phyloP scores from a whole-genome alignment of 2,797 vertebrate genomes.

The Florisuga fusca region DNA sequence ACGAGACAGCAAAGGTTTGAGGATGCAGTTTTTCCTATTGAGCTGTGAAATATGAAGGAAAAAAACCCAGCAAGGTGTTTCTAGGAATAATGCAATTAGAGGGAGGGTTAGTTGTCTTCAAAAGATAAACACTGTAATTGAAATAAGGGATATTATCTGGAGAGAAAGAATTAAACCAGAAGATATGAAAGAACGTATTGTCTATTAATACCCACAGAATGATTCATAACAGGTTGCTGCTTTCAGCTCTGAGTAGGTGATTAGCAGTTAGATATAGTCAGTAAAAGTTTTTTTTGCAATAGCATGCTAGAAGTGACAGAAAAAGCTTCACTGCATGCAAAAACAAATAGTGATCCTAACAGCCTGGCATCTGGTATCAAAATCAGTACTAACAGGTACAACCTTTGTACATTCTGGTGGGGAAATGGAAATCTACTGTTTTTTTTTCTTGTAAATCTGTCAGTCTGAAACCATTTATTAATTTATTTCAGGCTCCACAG shows the following conservation, averaged over 20 bases:
- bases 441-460: neutral
- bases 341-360: neutral
- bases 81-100: slow-evolving; percentile 20
- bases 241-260: slow-evolving; percentile 38
- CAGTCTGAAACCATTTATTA: neutral
- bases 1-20: neutral
- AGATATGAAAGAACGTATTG: slow-evolving; percentile 42
- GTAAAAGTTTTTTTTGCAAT: neutral
- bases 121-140: slow-evolving; percentile 42
- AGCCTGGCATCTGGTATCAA: neutral
- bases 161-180: slow-evolving; percentile 19
- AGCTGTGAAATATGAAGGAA: neutral
- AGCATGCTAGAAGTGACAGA: neutral
- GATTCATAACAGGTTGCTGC: neutral
- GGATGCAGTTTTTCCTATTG: neutral
- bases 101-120: slow-evolving; percentile 18
- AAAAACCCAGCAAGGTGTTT: neutral
- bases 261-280: slow-evolving; percentile 24
- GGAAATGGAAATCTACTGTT: neutral
- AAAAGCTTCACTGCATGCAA: neutral
- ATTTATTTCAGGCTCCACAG: neutral
- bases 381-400: neutral
- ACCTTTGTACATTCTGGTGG: neutral
- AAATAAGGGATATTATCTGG: slow-evolving; percentile 18
- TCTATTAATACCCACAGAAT: slow-evolving; percentile 19